Base-by-base conservation (phyloP, 2,797 vertebrate genomes). In the Sebastes melanostomus region DNA sequence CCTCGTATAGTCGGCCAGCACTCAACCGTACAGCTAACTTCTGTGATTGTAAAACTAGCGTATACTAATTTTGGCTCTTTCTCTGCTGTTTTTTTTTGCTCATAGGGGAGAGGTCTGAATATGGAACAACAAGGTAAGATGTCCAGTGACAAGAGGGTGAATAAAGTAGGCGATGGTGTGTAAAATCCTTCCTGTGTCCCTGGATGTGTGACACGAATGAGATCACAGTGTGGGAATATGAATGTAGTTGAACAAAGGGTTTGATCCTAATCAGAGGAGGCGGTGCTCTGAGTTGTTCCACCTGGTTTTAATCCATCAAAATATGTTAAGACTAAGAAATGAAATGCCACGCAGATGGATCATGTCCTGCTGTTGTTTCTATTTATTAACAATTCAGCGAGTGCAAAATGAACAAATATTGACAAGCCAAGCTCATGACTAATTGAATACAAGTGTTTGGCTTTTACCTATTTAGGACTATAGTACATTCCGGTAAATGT, bases 51-150 rank as follows among this genome's bases (percentile, higher is more conserved):
- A 81, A 86, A 88, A 81, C 75, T 58, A 61, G 72, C 20, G 55
- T 63, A 59, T 83, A 77, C 86, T 91, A 88, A 94, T 88, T 88
- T 68, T 65, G 63, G 20, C 78, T 86, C 75, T 77, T 87, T 88
- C 77, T 89, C 58, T 75, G 65, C 55, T 78, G 63, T 83, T 78
- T 85, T 74, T 74, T 89, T 89, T 81, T 79, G 30, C 50, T 94
- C 88, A 76, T 59, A 98, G 98, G 97, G 86, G 97, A 98, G 88
- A 96, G 97, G 94, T 97, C 98, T 8, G 97, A 98, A 81, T 98
- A 97, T 1, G 97, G 97, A 88, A 98, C 97, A 74, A 97, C 97
- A 89, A 98, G 98, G 98, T 98, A 96, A 97, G 97, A 86, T 69
- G 73, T 90, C 46, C 76, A 77, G 63, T 78, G 83, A 90, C 86